Evolutionary conservation across 2,888 invertebrate species (phyloP).

Genomic region (Ceratothoa steindachneri): DNA sequence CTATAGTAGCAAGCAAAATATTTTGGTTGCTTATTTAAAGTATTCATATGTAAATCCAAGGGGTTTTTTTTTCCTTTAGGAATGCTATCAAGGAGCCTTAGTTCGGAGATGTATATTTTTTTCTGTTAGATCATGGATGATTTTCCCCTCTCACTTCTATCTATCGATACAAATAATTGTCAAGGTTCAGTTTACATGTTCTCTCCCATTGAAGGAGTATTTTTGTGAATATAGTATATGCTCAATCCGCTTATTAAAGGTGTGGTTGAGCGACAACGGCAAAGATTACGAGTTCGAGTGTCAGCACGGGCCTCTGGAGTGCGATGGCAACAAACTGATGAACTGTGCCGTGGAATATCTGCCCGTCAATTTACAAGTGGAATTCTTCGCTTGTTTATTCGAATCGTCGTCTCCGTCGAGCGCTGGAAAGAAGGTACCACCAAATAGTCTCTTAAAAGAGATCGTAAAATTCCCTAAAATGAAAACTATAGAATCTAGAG

Average conservation of each 20-base stretch:
- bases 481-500: neutral
- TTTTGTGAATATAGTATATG: too few species aligned
- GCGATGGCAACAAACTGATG: conserved; percentile 77
- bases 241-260: too few species aligned
- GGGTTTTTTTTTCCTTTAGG: neutral
- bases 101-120: neutral
- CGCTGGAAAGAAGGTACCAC: conserved; percentile 18
- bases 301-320: conserved; percentile 74
- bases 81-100: neutral
- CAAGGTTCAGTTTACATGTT: too few species aligned
- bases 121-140: neutral
- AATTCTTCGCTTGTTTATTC: conserved; percentile 76
- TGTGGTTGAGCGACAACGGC: neutral
- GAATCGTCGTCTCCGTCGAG: conserved; percentile 44
- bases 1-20: too few species aligned
- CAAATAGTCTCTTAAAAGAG: too few species aligned
- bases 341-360: conserved; percentile 69
- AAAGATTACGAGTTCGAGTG: conserved; percentile 61
- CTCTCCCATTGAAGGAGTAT: too few species aligned
- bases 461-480: neutral
- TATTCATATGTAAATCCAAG: neutral
- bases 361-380: conserved; percentile 60
- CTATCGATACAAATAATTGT: too few species aligned
- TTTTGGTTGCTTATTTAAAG: too few species aligned
- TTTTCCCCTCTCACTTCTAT: too few species aligned